A percentile compares a stretch with the other conserved stretches of the same genome.
Conservation (phyloP, 1,140 invertebrate genomes). For the Danaus plexippus region DNA sequence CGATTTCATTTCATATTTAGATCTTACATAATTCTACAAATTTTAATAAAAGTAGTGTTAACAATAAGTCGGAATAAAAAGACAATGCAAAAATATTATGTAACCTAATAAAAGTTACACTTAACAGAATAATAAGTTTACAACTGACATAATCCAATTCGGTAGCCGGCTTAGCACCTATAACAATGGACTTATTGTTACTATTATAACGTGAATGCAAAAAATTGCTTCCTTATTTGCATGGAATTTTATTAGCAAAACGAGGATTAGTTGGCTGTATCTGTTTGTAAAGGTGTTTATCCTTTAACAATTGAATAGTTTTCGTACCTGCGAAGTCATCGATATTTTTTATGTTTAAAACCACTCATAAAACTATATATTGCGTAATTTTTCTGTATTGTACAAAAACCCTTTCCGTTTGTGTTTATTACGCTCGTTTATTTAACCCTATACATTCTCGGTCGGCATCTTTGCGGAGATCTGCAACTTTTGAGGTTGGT, state of each 20-base stretch:
- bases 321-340: constrained; percentile 59
- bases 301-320: constrained; percentile 30
- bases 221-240: constrained; percentile 55
- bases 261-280: constrained; percentile 25
- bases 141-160: constrained; percentile 40
- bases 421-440: constrained; percentile 60
- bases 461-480: constrained; percentile 62
- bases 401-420: constrained; percentile 64
- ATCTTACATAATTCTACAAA: constrained; percentile 3
- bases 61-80: too few relatives aligned
- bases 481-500: constrained; percentile 50
- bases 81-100: neutral
- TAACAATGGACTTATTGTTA: constrained; percentile 36
- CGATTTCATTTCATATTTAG: neutral
- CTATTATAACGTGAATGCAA: constrained; percentile 32
- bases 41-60: neutral
- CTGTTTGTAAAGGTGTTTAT: constrained; percentile 32
- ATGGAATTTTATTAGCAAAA: constrained; percentile 45
- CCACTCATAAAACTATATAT: constrained; percentile 50
- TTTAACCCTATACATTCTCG: constrained; percentile 27
- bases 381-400: constrained; percentile 69
- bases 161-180: constrained; percentile 33
- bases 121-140: constrained; percentile 29
- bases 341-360: constrained; percentile 35
- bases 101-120: neutral